phyloP scores from a whole-genome alignment of 2,888 invertebrate genomes.

The Agriotes lineatus region DNA sequence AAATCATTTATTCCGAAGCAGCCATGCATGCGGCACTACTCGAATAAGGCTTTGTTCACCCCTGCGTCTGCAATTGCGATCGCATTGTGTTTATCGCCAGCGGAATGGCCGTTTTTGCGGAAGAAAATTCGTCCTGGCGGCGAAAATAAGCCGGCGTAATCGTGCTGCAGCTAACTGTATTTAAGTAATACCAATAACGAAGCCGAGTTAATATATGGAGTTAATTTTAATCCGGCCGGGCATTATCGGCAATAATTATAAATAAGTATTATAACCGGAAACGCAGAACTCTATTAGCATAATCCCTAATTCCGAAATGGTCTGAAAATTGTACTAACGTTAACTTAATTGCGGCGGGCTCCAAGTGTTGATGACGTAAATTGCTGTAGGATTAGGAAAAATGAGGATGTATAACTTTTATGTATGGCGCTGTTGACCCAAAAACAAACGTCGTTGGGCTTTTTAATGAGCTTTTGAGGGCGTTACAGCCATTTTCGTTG shows the following conservation, averaged over 20 bases:
- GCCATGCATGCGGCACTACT: constrained; percentile 53
- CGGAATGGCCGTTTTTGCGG: constrained; percentile 15
- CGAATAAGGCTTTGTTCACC: constrained; percentile 56
- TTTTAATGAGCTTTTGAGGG: too few relatives aligned
- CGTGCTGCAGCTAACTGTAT: too few relatives aligned
- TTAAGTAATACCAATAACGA: constrained; percentile 33
- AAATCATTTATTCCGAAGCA: constrained; percentile 58
- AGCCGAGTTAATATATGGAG: constrained; percentile 29
- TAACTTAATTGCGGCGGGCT: constrained; percentile 50
- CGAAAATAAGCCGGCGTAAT: too few relatives aligned
- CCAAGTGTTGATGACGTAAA: constrained; percentile 52
- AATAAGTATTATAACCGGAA: constrained; percentile 54
- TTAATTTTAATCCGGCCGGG: constrained; percentile 44
- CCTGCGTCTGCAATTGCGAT: constrained; percentile 29
- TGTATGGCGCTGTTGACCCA: background rate
- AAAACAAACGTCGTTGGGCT: background rate
- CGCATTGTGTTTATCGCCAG: constrained; percentile 19
- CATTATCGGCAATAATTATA: constrained; percentile 56
- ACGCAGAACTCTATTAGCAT: constrained; percentile 55
- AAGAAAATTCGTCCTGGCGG: too few relatives aligned
- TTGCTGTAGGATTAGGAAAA: constrained; percentile 50
- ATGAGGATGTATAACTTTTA: constrained; percentile 38
- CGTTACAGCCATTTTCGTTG: too few relatives aligned
- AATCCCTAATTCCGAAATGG: constrained; percentile 57
- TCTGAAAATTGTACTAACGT: constrained; percentile 54